Evolutionary conservation across 2,888 invertebrate species (phyloP).

Genomic region (Metacarcinus magister): DNA sequence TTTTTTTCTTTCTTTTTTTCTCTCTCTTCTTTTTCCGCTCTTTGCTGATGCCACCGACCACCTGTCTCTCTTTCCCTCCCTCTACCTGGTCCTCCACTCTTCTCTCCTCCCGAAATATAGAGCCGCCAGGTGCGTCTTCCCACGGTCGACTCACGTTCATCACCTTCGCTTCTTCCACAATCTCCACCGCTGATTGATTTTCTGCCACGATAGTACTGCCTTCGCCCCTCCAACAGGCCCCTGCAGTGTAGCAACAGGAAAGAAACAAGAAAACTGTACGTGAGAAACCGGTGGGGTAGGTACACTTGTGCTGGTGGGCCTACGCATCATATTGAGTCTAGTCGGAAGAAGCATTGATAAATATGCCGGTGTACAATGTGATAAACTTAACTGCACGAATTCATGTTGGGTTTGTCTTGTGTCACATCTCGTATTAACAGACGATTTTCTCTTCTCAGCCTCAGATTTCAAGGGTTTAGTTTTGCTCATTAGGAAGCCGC

Average conservation of each 20-base stretch:
- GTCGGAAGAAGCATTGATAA: too few species aligned
- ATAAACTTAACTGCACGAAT: background rate
- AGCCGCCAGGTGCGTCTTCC: conserved; percentile 8
- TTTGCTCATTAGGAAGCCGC: background rate
- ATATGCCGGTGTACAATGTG: background rate
- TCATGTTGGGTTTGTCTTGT: background rate
- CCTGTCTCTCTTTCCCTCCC: conserved; percentile 7
- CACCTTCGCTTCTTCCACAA: conserved; percentile 12
- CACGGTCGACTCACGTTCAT: conserved; percentile 1
- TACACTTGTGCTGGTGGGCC: background rate
- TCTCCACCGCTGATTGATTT: conserved; percentile 12
- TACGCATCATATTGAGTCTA: background rate
- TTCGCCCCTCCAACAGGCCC: background rate
- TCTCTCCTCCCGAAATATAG: conserved; percentile 34
- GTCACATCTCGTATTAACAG: background rate
- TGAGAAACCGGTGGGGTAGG: background rate
- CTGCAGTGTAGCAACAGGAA: background rate
- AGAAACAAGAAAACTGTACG: background rate
- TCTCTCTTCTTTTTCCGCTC: background rate
- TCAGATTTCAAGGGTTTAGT: background rate
- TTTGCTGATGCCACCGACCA: background rate
- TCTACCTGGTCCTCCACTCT: background rate
- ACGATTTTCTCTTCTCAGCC: background rate
- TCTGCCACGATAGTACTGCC: background rate
- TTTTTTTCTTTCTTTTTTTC: background rate